A percentile compares a stretch with the other conserved stretches of the same genome.
phyloP scores from a whole-genome alignment of 2,113 vertebrate genomes.

The Vimba vimba region DNA sequence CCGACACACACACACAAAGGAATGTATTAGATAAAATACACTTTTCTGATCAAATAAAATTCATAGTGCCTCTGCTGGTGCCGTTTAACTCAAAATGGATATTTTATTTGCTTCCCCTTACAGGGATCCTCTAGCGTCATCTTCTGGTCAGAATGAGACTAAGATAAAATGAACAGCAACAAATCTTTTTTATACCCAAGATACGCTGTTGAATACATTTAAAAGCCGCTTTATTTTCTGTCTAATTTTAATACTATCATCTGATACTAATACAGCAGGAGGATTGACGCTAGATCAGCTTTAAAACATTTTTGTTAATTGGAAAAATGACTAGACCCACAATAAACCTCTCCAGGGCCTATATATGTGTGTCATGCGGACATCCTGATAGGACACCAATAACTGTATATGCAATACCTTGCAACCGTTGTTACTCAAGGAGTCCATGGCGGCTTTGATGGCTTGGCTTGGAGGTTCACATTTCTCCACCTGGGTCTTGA shows the following conservation, averaged over 20 bases:
- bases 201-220: neutral
- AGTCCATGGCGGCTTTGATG: conserved; percentile 84
- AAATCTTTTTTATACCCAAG: neutral
- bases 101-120: neutral
- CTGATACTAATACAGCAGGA: neutral
- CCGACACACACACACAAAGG: too few relatives aligned
- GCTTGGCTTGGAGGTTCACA: conserved; percentile 81
- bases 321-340: neutral
- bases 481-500: conserved; percentile 92
- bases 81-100: too few relatives aligned
- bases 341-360: neutral
- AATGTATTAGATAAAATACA: neutral
- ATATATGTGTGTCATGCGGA: neutral
- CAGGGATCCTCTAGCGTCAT: conserved; percentile 17
- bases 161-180: neutral
- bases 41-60: too few relatives aligned
- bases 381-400: neutral
- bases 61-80: too few relatives aligned
- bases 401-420: conserved; percentile 77
- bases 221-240: neutral
- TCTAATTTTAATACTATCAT: neutral
- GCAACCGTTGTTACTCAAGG: conserved; percentile 84
- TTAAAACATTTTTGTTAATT: neutral
- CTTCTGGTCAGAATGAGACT: conserved; percentile 40
- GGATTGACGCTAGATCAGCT: neutral